phyloP scores from a whole-genome alignment of 2,888 invertebrate species.

The Flabesymbios commensalis region DNA sequence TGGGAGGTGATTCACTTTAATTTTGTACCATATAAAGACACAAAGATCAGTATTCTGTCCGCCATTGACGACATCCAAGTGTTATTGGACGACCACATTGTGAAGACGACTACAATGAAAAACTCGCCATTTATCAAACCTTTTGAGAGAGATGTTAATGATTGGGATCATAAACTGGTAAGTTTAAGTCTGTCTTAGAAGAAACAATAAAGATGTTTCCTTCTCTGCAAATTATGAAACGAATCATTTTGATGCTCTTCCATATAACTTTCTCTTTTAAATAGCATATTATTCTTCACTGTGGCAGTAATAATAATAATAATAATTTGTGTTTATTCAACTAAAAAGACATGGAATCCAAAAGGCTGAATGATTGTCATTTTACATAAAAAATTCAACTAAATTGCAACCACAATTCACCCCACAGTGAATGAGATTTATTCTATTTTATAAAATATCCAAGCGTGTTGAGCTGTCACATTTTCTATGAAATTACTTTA shows the following conservation, averaged over 20 bases:
- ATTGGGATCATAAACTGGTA: conserved; percentile 56
- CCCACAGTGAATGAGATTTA: too few species aligned
- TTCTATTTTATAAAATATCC: too few species aligned
- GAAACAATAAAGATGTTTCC: neutral
- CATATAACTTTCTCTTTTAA: neutral
- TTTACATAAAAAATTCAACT: too few species aligned
- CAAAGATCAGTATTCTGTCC: conserved; percentile 52
- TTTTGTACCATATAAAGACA: conserved; percentile 58
- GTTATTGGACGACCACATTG: conserved; percentile 59
- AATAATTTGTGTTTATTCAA: too few species aligned
- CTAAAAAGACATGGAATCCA: too few species aligned
- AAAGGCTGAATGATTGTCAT: too few species aligned
- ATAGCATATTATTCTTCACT: neutral
- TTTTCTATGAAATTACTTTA: too few species aligned
- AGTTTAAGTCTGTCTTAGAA: conserved; percentile 11
- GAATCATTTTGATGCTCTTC: neutral
- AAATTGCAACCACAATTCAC: too few species aligned
- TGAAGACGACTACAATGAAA: conserved; percentile 61
- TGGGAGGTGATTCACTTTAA: conserved; percentile 56
- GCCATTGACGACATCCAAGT: conserved; percentile 60
- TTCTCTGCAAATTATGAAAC: neutral
- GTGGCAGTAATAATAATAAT: too few species aligned
- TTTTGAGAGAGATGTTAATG: conserved; percentile 56
- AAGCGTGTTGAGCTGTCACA: too few species aligned
- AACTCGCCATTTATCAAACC: conserved; percentile 60